Percentiles rank a stretch among this genome's conserved stretches.
These are phyloP conservation scores for Silurus lanzhouensis DNA, from an alignment of 2,797 vertebrate genomes.

Conservation along the genomic window DNA sequence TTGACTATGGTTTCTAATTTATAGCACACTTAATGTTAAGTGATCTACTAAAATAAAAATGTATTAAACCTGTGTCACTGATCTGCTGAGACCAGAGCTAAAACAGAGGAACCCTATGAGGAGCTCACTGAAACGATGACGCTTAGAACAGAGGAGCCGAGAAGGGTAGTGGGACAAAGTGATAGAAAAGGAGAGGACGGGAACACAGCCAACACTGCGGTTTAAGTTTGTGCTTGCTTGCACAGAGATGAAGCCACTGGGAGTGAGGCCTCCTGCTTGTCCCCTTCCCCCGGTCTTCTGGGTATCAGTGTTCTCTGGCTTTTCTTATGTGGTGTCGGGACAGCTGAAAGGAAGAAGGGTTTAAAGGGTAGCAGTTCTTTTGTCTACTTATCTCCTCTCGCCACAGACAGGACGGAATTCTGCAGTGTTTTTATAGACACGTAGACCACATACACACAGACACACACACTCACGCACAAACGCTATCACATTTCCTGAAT, in stretches of 20 bases:
- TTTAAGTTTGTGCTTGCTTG: constrained; percentile 45
- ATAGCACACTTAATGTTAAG: constrained; percentile 4
- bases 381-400: constrained; percentile 38
- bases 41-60: neutral
- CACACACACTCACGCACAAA: neutral
- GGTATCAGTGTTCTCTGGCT: constrained; percentile 21
- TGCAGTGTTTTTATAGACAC: constrained; percentile 47
- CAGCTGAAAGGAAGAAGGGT: constrained; percentile 59
- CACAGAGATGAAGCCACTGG: constrained; percentile 50
- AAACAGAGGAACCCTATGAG: neutral
- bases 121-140: neutral
- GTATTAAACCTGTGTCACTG: neutral
- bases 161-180: neutral
- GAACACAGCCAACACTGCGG: constrained; percentile 23
- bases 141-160: neutral
- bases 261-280: constrained; percentile 41
- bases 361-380: constrained; percentile 51
- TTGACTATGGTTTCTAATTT: constrained; percentile 31
- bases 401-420: constrained; percentile 12
- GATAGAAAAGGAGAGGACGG: constrained; percentile 7
- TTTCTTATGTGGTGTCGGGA: constrained; percentile 36
- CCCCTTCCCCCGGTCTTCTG: constrained; percentile 22
- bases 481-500: neutral
- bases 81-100: neutral
- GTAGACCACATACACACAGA: constrained; percentile 21